Base-by-base conservation (phyloP, 2,888 invertebrate species). In the Zaprionus obscuricornis region DNA sequence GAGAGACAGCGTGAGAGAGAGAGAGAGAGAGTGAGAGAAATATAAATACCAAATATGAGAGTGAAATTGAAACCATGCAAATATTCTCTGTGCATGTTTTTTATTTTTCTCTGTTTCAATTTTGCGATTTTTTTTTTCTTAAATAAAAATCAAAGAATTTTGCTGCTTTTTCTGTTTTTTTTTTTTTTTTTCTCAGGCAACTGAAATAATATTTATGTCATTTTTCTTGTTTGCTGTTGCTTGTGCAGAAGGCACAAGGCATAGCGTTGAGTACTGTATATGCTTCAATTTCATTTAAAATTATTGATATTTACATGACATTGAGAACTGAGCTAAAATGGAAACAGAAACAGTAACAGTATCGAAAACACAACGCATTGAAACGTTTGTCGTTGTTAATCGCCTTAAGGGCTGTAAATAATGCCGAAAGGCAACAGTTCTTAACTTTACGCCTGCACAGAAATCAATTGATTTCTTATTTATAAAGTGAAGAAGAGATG, bases 391-490 rank as follows among this genome's bases (percentile, higher is more conserved):
- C 62, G 76, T 46, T 81, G 74, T 67, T 78, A 78, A 84, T 77
- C 78, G 77, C 77, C 85, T 84, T 81, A 84, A 67, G 77, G 74
- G 56, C 65, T 67, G 67, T 62, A 81, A 70, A 74, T 78, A 84
- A 73, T 67, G 57, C 63, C 17, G 47, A 59, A 71, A 52, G 51
- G 71, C 54, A 55, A 65, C 42, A 51, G 66, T 49, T 51, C 71
- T 57, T 62, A 51, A 58, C 57, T 63, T n/a, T 58, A 34, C 31
- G 49, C 43, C 54, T 54, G 59, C 47, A 54, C 67, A 57, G n/a
- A 64, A 78, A 78, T 78, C 78, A 84, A 81, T 81, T 81, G 81
- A 83, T 81, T 75, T 85, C 84, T 82, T 85, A 81, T 81, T 81
- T 81, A 85, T 85, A 82, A 82, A 75, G 74, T 56, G 57, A 77